Percentiles rank a stretch among this genome's conserved stretches.
phyloP scores from a whole-genome alignment of 2,888 invertebrate species.

The Ptychoptera contaminata region DNA sequence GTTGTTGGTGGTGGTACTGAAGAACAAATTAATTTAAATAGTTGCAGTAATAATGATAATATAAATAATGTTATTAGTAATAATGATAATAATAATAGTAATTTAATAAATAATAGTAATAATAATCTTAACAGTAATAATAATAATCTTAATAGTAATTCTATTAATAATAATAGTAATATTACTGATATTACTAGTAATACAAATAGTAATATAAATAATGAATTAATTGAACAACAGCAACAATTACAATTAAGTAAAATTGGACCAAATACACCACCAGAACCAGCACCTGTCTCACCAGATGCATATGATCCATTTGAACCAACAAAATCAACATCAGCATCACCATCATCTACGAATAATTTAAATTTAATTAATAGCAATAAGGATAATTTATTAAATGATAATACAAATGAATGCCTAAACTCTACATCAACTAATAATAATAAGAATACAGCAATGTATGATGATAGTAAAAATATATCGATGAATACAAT shows the following conservation, averaged over 20 bases:
- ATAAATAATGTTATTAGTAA: background rate
- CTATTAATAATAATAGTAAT: too few species aligned
- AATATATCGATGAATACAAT: slow-evolving; percentile 33
- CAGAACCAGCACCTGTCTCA: slow-evolving; percentile 50
- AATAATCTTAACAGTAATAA: background rate
- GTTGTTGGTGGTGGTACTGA: background rate
- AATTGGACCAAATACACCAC: slow-evolving; percentile 58
- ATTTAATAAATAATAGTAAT: background rate
- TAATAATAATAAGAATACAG: too few species aligned
- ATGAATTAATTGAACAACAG: slow-evolving; percentile 12
- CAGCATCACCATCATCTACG: slow-evolving; percentile 25
- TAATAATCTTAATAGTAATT: background rate
- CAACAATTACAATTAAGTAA: slow-evolving; percentile 25
- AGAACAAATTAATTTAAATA: background rate
- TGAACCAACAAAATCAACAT: slow-evolving; percentile 68
- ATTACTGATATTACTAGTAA: too few species aligned
- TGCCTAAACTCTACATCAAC: too few species aligned
- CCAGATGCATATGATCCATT: slow-evolving; percentile 84
- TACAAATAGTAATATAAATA: background rate
- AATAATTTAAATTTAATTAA: slow-evolving; percentile 15
- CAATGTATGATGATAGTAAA: slow-evolving; percentile 21
- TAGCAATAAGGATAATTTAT: too few species aligned
- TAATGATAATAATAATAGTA: background rate
- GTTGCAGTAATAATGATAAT: background rate
- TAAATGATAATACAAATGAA: too few species aligned